Evolutionary conservation across 2,797 vertebrate genomes (phyloP).

Genomic region (Xiphophorus birchmanni): DNA sequence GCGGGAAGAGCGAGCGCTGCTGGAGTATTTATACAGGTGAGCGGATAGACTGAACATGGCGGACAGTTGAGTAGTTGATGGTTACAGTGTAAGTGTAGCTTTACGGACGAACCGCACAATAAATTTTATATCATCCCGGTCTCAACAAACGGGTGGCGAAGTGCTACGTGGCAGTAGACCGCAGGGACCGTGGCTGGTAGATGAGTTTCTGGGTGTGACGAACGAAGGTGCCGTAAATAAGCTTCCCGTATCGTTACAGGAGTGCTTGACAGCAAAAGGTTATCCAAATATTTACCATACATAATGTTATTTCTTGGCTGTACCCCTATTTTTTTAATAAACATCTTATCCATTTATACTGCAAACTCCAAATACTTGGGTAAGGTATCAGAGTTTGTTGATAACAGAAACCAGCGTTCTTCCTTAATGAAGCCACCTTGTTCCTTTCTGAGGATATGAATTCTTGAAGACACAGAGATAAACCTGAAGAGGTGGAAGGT

Average conservation of each 20-base stretch:
- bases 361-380: background rate
- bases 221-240: too few species aligned
- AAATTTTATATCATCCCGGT: too few species aligned
- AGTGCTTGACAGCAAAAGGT: conserved; percentile 7
- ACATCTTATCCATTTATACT: conserved; percentile 8
- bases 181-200: too few species aligned
- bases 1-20: too few species aligned
- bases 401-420: accelerated
- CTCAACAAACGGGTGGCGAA: too few species aligned
- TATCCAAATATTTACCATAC: background rate
- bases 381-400: background rate
- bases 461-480: conserved; percentile 4
- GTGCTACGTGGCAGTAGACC: too few species aligned
- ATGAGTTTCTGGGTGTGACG: too few species aligned
- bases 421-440: background rate
- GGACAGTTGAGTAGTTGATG: too few species aligned
- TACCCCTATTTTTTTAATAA: background rate
- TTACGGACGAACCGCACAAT: too few species aligned
- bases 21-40: too few species aligned
- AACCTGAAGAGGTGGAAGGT: background rate
- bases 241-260: background rate
- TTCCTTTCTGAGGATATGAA: conserved; percentile 2
- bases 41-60: too few species aligned
- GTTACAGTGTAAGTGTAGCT: too few species aligned
- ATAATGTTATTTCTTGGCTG: background rate